These are phyloP conservation scores for Siphlonurus alternatus DNA, from an alignment of 2,888 invertebrate species.

Conservation along the genomic window DNA sequence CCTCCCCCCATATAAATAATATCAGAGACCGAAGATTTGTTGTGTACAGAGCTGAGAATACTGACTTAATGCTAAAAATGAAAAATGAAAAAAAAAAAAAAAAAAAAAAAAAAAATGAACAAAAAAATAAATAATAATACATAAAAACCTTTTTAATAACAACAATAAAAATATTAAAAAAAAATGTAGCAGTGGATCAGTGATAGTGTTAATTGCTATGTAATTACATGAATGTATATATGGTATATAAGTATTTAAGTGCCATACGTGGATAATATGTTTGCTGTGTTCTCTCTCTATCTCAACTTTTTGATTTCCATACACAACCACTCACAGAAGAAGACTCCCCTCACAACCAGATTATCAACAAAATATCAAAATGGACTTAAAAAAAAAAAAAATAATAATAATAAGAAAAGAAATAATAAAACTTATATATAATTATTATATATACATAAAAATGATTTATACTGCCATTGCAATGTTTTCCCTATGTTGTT, in stretches of 20 bases:
- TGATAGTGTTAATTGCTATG: constrained; percentile 14
- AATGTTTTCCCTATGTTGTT: background rate
- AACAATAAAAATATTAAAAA: background rate
- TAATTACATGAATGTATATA: constrained; percentile 18
- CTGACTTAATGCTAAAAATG: constrained; percentile 1
- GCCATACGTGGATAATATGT: constrained; percentile 16
- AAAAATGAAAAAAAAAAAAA: background rate
- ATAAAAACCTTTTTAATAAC: background rate
- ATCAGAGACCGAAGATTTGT: background rate
- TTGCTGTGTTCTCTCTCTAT: constrained; percentile 14
- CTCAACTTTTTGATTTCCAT: constrained; percentile 10
- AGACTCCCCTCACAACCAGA: background rate
- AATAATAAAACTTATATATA: background rate
- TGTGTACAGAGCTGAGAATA: constrained; percentile 1
- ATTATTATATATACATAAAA: too few relatives aligned
- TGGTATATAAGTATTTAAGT: constrained; percentile 18
- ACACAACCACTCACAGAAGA: constrained; percentile 7
- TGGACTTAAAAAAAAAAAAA: background rate
- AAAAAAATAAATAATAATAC: constrained; percentile 3
- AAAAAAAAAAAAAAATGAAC: constrained; percentile 5
- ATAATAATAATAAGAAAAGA: background rate
- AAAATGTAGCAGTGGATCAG: constrained; percentile 8
- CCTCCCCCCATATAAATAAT: background rate
- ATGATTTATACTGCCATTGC: background rate
- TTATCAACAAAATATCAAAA: background rate